These are phyloP conservation scores for Osmerus mordax DNA, from an alignment of 2,113 vertebrate species.

Conservation along the genomic window DNA sequence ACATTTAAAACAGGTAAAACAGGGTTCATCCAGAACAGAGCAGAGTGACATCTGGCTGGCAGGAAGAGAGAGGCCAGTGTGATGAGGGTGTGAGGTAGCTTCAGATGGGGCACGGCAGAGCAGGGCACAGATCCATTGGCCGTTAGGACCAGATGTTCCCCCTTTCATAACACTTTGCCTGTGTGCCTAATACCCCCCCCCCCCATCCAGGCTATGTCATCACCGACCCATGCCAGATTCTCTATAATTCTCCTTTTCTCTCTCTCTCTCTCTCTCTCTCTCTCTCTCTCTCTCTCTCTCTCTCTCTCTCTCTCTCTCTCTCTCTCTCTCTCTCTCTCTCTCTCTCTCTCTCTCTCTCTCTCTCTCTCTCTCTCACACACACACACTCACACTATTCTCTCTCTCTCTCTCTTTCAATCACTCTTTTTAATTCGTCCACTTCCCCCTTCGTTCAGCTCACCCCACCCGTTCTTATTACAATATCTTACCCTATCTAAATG, in stretches of 20 bases:
- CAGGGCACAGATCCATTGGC: conserved; percentile 6
- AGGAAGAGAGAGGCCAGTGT: background rate
- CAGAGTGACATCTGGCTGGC: background rate
- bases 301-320: too few relatives aligned
- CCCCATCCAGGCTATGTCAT: background rate
- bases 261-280: too few relatives aligned
- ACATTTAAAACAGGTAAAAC: too few relatives aligned
- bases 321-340: too few relatives aligned
- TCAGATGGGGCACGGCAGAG: background rate
- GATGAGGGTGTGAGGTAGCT: background rate
- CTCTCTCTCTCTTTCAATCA: background rate
- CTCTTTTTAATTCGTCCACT: background rate
- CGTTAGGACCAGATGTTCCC: conserved; percentile 26
- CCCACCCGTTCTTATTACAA: too few relatives aligned
- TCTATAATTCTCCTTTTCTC: background rate
- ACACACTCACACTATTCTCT: too few relatives aligned
- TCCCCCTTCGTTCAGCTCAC: too few relatives aligned
- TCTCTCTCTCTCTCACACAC: too few relatives aligned
- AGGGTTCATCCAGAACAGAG: too few relatives aligned
- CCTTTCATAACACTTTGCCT: conserved; percentile 34
- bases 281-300: too few relatives aligned
- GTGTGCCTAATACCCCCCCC: conserved; percentile 25
- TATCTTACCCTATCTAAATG: too few relatives aligned
- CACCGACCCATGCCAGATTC: background rate
- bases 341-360: too few relatives aligned